Evolutionary conservation across 2,888 invertebrate species (phyloP).

Genomic region (Monochamus alternatus): DNA sequence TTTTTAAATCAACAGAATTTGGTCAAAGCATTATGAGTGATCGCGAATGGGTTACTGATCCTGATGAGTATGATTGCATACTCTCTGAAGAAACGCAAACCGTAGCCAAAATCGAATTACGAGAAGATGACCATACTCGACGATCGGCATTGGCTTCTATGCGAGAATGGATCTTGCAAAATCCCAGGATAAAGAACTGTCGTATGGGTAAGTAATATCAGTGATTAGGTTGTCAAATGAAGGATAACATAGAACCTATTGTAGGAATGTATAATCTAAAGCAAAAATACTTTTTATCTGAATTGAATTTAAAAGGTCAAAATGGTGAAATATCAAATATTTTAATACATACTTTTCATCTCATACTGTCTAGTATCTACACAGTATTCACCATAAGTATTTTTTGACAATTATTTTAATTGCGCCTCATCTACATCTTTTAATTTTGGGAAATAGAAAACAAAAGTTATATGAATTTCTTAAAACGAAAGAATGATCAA

Average conservation of each 20-base stretch:
- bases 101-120: constrained; percentile 79
- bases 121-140: constrained; percentile 79
- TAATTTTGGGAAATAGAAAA: too few species aligned
- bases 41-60: constrained; percentile 74
- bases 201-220: constrained; percentile 75
- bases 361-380: too few species aligned
- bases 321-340: too few species aligned
- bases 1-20: neutral
- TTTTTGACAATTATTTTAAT: too few species aligned
- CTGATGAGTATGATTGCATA: constrained; percentile 78
- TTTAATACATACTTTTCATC: too few species aligned
- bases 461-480: too few species aligned
- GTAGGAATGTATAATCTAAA: neutral
- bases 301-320: too few species aligned
- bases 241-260: neutral
- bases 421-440: too few species aligned
- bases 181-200: constrained; percentile 79
- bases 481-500: too few species aligned
- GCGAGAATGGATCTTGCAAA: constrained; percentile 81
- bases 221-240: too few species aligned
- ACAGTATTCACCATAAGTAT: too few species aligned
- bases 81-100: constrained; percentile 77
- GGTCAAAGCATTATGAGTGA: neutral
- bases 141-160: constrained; percentile 79
- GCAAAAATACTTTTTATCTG: too few species aligned